Conservation (phyloP, 2,113 vertebrate genomes). For the Myanophis thanlyinensis region DNA sequence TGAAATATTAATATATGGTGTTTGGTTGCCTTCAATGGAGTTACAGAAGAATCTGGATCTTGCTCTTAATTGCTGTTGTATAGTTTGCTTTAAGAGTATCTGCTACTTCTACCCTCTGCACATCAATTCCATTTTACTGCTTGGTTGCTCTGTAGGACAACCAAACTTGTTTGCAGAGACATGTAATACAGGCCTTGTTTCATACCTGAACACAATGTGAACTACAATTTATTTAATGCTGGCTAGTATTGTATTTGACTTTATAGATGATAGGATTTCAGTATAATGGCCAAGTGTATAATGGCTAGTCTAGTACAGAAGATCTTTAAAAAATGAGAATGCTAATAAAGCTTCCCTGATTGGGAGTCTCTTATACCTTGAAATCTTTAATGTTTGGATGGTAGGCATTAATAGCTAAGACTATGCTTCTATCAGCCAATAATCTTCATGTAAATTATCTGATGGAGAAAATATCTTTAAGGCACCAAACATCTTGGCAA, state of each 20-base stretch:
- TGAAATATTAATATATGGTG: background rate
- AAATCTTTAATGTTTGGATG: background rate
- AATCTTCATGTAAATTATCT: background rate
- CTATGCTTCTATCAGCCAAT: background rate
- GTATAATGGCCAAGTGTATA: slow-evolving; percentile 25
- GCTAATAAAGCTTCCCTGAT: background rate
- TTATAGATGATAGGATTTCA: slow-evolving; percentile 35
- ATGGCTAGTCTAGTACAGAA: slow-evolving; percentile 16
- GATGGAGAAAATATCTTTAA: background rate
- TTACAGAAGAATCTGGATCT: background rate
- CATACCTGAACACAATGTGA: slow-evolving; percentile 41
- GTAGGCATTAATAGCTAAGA: background rate
- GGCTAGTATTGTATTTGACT: background rate
- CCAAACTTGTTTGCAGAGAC: slow-evolving; percentile 12
- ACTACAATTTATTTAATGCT: slow-evolving; percentile 29
- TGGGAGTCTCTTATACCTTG: background rate
- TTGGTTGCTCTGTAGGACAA: slow-evolving; percentile 8
- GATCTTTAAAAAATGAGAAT: no score
- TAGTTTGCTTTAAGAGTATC: background rate
- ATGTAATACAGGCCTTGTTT: background rate
- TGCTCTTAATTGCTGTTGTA: background rate
- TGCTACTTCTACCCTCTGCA: background rate
- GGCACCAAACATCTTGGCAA: background rate
- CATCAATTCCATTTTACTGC: background rate
- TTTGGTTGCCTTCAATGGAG: background rate